A percentile compares a stretch with the other conserved stretches of the same genome.
Evolutionary conservation across 2,113 vertebrate species (phyloP).

Genomic region (Paedocypris sp.): DNA sequence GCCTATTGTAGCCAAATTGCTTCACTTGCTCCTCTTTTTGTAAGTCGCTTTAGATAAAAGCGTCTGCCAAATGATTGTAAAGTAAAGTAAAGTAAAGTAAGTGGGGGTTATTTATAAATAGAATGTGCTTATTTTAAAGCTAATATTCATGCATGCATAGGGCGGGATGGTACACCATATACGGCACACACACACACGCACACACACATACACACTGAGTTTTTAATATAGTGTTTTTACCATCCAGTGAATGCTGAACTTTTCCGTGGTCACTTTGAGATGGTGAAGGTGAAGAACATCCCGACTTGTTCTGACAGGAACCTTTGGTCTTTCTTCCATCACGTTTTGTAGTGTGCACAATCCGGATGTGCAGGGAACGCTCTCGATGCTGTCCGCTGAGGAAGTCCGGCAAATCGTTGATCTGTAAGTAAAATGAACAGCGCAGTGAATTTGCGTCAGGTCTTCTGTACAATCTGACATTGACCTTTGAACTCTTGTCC

Average conservation of each 20-base stretch:
- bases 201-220: too few species aligned
- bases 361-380: constrained; percentile 52
- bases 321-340: constrained; percentile 26
- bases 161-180: too few species aligned
- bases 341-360: constrained; percentile 41
- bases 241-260: background rate
- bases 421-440: constrained; percentile 41
- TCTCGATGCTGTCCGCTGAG: constrained; percentile 48
- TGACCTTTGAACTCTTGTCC: background rate
- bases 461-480: background rate
- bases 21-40: too few species aligned
- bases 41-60: too few species aligned
- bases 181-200: too few species aligned
- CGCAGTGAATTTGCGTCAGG: too few species aligned
- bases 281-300: background rate
- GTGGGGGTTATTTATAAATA: too few species aligned
- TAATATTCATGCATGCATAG: too few species aligned
- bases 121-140: too few species aligned
- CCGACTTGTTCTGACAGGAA: background rate
- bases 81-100: too few species aligned
- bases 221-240: constrained; percentile 1
- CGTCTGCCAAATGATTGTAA: too few species aligned
- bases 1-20: too few species aligned
- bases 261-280: constrained; percentile 17
- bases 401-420: constrained; percentile 60